Percentiles rank a stretch among this genome's conserved stretches.
These are phyloP conservation scores for Endotricha flammealis DNA, from an alignment of 2,888 invertebrate genomes.

Conservation along the genomic window DNA sequence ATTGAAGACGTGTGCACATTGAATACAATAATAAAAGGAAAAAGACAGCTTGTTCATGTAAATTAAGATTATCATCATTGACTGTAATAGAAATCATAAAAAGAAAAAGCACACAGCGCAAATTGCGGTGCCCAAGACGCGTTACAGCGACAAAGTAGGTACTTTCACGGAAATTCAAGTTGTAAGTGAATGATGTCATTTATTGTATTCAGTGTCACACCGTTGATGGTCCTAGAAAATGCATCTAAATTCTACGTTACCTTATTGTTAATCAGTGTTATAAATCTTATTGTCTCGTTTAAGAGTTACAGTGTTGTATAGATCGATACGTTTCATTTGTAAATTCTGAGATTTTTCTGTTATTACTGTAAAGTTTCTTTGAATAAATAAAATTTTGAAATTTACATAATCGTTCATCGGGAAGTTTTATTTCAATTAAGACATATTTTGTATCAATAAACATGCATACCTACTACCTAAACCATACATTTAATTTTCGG, in stretches of 20 bases:
- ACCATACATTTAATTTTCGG: conserved; percentile 29
- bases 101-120: too few species aligned
- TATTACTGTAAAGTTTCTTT: conserved; percentile 75
- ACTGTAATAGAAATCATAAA: too few species aligned
- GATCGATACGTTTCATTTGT: conserved; percentile 73
- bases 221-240: conserved; percentile 65
- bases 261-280: conserved; percentile 75
- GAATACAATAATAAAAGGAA: conserved; percentile 44
- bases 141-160: too few species aligned
- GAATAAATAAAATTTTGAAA: conserved; percentile 75
- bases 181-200: conserved; percentile 12
- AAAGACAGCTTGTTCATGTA: too few species aligned
- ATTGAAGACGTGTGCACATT: conserved; percentile 48
- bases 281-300: conserved; percentile 75
- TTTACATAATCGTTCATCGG: conserved; percentile 73
- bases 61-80: too few species aligned
- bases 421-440: conserved; percentile 48
- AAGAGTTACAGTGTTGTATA: conserved; percentile 77
- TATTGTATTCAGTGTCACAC: conserved; percentile 55
- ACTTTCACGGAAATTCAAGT: too few species aligned
- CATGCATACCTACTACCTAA: too few species aligned
- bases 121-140: too few species aligned
- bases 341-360: conserved; percentile 74
- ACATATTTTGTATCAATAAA: neutral
- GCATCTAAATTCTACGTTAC: conserved; percentile 62